phyloP scores from a whole-genome alignment of 2,113 vertebrate species.

The Tragelaphus strepsiceros region DNA sequence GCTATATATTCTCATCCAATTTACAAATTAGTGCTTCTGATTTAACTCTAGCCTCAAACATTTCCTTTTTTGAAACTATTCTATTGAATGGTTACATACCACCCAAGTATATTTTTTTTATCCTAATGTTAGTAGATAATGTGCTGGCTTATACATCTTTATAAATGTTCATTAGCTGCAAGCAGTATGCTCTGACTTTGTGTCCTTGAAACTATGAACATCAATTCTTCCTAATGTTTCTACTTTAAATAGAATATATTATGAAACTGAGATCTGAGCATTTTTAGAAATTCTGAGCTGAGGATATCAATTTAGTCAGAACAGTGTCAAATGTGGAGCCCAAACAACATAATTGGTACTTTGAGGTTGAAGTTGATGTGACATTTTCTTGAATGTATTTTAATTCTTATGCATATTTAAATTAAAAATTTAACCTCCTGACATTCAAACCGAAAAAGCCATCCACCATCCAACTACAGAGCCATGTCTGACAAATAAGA shows the following conservation, averaged over 20 bases:
- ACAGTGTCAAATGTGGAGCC: conserved; percentile 41
- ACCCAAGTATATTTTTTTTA: background rate
- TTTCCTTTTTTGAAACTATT: background rate
- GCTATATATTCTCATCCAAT: background rate
- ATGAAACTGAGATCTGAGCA: conserved; percentile 8
- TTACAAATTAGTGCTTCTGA: conserved; percentile 24
- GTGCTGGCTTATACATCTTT: background rate
- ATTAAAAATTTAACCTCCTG: conserved; percentile 58
- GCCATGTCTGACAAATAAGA: background rate
- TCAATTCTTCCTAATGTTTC: conserved; percentile 30
- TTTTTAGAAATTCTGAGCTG: conserved; percentile 52
- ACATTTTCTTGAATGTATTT: conserved; percentile 44
- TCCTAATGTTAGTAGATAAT: background rate
- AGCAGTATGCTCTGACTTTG: background rate
- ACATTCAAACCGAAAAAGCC: background rate
- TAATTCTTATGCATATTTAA: conserved; percentile 53
- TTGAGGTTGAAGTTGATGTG: conserved; percentile 18
- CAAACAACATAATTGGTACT: conserved; percentile 44
- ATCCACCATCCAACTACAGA: background rate
- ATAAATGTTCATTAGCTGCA: conserved; percentile 2
- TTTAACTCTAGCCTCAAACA: conserved; percentile 27
- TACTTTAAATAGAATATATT: conserved; percentile 51
- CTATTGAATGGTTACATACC: background rate
- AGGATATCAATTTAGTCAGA: conserved; percentile 34
- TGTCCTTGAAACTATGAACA: conserved; percentile 54